Base-by-base conservation (phyloP, 1,140 invertebrate species). In the Hypsibius dujardini region DNA sequence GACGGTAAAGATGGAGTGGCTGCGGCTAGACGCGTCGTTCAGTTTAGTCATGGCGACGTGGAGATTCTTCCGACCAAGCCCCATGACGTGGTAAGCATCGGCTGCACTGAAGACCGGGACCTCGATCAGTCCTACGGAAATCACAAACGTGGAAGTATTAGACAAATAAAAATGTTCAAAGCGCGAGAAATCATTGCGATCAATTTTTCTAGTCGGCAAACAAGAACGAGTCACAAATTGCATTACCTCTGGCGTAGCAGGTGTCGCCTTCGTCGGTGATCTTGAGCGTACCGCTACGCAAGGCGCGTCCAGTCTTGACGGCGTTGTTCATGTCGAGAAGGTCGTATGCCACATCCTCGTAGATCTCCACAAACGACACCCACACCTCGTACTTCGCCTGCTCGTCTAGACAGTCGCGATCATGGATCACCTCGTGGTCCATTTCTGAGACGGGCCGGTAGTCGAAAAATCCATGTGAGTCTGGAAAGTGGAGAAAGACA, bases 331-430 rank as follows among this genome's bases (percentile, higher is more conserved):
- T 74, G 70, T 82, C 84, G 2, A 96, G 76, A 2, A 95, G 79
- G 81, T 96, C 93, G 77, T 87, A 91, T 0, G 95, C 85, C 1
- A 85, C 83, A 78, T 95, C 93, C 80, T 95, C 95, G 77, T 96
- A 95, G 47, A 96, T 89, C 80, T 96, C 92, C 1, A 87, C 87
- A 79, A 92, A 95, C 0, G 89, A 90, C 0, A 95, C 84, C 90
- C 90, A 92, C 1, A 91, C 81, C 7, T 77, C 77, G 71, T 78
- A 81, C 15, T 73, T 71, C 7, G 56, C 46, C 47, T 70, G 14
- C n/a, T 12, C 7, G 70, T 50, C 46, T 12, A 62, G 14, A 46
- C 70, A 70, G 56, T 47, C 46, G 46, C 56, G 46, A 47, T 70
- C 70, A 50, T 70, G 14, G 40, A 14, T 14, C 14, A 70, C 7